These are phyloP conservation scores for Indicator maculatus DNA, from an alignment of 2,113 vertebrate species.

Conservation along the genomic window DNA sequence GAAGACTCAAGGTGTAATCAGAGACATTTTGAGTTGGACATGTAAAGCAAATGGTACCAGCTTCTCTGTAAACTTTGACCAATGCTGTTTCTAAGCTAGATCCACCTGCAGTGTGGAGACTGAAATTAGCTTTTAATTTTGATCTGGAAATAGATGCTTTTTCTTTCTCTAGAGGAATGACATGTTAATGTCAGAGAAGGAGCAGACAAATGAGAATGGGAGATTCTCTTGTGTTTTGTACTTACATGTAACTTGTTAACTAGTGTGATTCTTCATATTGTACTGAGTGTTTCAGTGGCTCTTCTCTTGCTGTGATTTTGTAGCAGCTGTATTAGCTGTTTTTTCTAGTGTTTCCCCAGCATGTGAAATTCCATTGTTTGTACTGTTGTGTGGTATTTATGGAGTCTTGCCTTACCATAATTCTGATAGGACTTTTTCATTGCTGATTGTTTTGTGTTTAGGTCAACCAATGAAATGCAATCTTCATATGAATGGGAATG, in stretches of 20 bases:
- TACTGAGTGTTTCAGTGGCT: not conserved
- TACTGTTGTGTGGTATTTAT: not conserved
- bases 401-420: not conserved
- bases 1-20: not conserved
- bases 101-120: not conserved
- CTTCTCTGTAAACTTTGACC: not conserved
- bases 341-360: not conserved
- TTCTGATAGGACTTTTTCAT: not conserved
- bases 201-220: not conserved
- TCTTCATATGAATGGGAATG: conserved; percentile 94
- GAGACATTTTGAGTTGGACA: not conserved
- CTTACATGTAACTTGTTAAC: not conserved
- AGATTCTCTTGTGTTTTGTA: not conserved
- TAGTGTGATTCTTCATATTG: not conserved
- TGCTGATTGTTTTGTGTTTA: conserved; percentile 48
- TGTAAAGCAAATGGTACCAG: not conserved
- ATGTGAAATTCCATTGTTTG: not conserved
- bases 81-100: not conserved
- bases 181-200: not conserved
- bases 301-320: not conserved
- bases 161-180: not conserved
- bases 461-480: conserved; percentile 99
- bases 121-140: not conserved
- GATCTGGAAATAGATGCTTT: not conserved
- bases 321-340: not conserved